These are phyloP conservation scores for Drosophila bocqueti DNA, from an alignment of 1,140 invertebrate genomes.

Conservation along the genomic window DNA sequence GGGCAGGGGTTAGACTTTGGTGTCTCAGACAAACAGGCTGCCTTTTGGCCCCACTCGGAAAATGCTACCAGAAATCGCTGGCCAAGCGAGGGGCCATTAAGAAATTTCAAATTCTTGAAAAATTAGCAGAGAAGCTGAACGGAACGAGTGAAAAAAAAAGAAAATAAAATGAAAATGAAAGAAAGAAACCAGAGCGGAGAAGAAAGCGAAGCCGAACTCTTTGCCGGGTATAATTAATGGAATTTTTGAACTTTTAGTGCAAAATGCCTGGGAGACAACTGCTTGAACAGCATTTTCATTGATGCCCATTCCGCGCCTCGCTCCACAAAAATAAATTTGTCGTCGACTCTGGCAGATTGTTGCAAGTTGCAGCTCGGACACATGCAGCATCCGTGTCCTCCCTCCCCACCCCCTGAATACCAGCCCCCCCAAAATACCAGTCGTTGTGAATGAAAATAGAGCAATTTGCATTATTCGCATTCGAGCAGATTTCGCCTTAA, in stretches of 20 bases:
- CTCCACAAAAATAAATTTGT: conserved; percentile 78
- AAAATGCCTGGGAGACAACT: conserved; percentile 52
- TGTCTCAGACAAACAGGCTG: conserved; percentile 26
- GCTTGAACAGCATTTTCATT: conserved; percentile 64
- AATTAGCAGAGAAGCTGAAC: conserved; percentile 55
- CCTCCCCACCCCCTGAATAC: neutral
- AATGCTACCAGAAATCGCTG: conserved; percentile 11
- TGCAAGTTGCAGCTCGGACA: conserved; percentile 36
- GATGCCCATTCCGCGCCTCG: conserved; percentile 21
- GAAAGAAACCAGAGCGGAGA: conserved; percentile 2
- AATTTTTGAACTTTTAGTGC: conserved; percentile 77
- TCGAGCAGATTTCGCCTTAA: conserved; percentile 71
- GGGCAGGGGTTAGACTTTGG: conserved; percentile 7
- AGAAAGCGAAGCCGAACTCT: conserved; percentile 41
- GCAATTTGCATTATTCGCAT: conserved; percentile 81
- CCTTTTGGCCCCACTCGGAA: conserved; percentile 8
- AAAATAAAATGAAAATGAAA: conserved; percentile 1
- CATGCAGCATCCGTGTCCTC: neutral
- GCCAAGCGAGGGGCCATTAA: conserved; percentile 36
- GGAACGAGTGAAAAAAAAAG: conserved; percentile 5
- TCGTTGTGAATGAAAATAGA: conserved; percentile 68
- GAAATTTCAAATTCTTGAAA: conserved; percentile 55
- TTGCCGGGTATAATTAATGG: conserved; percentile 68
- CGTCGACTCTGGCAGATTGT: conserved; percentile 65
- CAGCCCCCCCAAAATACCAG: conserved; percentile 22